Evolutionary conservation across 2,113 vertebrate species (phyloP).

Genomic region (Mystacornis crossleyi): DNA sequence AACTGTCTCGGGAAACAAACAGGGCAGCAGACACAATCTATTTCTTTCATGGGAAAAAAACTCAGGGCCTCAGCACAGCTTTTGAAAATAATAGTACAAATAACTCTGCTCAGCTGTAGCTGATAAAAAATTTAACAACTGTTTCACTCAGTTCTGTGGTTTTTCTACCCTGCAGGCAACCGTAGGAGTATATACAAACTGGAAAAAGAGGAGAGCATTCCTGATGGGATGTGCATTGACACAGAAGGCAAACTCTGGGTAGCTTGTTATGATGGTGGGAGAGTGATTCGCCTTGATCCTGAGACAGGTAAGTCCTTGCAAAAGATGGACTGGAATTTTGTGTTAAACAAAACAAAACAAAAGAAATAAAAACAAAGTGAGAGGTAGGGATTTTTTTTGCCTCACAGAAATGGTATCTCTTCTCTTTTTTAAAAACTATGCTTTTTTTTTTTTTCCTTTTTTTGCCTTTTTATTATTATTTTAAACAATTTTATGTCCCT

Average conservation of each 20-base stretch:
- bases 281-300: slow-evolving; percentile 89
- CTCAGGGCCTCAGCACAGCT: background rate
- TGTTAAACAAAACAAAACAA: background rate
- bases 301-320: slow-evolving; percentile 78
- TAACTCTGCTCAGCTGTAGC: background rate
- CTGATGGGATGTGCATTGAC: slow-evolving; percentile 93
- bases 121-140: background rate
- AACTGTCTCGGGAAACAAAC: background rate
- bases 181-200: slow-evolving; percentile 77
- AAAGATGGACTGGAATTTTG: background rate
- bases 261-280: slow-evolving; percentile 89
- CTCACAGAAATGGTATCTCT: background rate
- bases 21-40: background rate
- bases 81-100: background rate
- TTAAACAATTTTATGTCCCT: background rate
- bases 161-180: slow-evolving; percentile 66
- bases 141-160: background rate
- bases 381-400: rapidly evolving
- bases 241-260: slow-evolving; percentile 89
- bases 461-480: background rate
- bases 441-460: background rate
- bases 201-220: slow-evolving; percentile 86
- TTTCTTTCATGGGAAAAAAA: background rate
- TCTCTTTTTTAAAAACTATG: background rate
- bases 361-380: background rate